A percentile compares a stretch with the other conserved stretches of the same genome.
These are phyloP conservation scores for Agapornis canus DNA, from an alignment of 2,797 vertebrate species.

Conservation along the genomic window DNA sequence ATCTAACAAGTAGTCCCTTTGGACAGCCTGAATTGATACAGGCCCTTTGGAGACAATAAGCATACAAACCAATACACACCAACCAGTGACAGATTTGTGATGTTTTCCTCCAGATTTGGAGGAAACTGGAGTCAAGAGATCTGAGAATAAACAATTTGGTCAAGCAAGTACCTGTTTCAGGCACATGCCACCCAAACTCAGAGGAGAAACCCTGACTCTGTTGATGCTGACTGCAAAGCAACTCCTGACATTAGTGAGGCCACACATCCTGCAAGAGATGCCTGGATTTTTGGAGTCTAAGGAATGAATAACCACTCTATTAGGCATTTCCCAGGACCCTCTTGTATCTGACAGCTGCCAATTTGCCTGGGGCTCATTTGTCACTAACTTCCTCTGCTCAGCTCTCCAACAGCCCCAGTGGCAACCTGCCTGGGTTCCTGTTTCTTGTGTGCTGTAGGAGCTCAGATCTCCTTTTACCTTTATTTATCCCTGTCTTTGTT, in stretches of 20 bases:
- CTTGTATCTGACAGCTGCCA: neutral
- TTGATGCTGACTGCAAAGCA: neutral
- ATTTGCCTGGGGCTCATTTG: neutral
- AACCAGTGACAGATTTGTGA: neutral
- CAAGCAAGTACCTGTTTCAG: neutral
- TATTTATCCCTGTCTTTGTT: slow-evolving; percentile 21
- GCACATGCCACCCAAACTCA: neutral
- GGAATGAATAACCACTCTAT: no score
- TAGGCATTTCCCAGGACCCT: neutral
- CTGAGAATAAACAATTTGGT: neutral
- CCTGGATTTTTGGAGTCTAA: neutral
- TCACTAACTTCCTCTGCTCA: neutral
- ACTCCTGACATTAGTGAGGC: neutral
- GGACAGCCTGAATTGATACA: neutral
- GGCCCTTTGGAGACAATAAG: neutral
- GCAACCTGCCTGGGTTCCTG: neutral
- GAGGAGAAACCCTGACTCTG: neutral
- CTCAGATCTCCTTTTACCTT: neutral
- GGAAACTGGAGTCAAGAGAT: neutral
- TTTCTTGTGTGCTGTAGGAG: neutral
- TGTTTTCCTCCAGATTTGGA: neutral
- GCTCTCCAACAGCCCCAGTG: neutral
- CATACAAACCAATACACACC: neutral
- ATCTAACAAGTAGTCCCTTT: neutral
- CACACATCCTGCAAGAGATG: neutral